Conservation (phyloP, 1,140 invertebrate species). For the Pollicipes pollicipes region DNA sequence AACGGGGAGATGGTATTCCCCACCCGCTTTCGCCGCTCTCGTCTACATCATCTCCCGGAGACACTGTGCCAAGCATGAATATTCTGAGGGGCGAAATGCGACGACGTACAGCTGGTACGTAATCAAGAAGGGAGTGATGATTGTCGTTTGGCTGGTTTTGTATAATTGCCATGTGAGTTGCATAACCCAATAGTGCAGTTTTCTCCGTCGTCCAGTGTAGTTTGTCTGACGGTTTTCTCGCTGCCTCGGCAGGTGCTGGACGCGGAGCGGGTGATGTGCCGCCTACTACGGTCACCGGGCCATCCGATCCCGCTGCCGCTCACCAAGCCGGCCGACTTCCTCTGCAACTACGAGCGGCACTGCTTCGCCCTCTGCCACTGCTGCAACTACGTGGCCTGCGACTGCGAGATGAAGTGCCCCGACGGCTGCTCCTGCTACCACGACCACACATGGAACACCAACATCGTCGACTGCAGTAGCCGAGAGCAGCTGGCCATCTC, state of each 20-base stretch:
- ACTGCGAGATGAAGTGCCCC: slow-evolving; percentile 72
- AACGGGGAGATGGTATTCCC: no score
- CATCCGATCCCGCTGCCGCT: slow-evolving; percentile 32
- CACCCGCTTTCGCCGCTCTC: no score
- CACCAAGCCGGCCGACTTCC: slow-evolving; percentile 64
- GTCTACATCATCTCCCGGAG: no score
- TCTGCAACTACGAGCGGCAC: slow-evolving; percentile 79
- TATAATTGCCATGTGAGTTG: no score
- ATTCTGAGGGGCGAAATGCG: no score
- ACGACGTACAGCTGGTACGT: no score
- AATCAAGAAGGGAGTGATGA: no score
- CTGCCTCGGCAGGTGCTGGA: neutral
- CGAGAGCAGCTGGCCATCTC: slow-evolving; percentile 48
- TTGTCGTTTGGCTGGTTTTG: no score
- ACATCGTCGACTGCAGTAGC: slow-evolving; percentile 75
- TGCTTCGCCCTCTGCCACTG: slow-evolving; percentile 85
- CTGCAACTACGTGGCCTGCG: slow-evolving; percentile 86
- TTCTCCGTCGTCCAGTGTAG: no score
- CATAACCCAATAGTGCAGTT: no score
- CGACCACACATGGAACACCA: slow-evolving; percentile 80
- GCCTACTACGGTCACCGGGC: neutral
- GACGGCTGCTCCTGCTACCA: slow-evolving; percentile 85
- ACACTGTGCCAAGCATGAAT: no score
- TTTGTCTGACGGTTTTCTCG: no score
- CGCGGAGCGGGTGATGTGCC: neutral